Conservation (phyloP, 2,888 invertebrate species). For the Cheilosia scutellata region DNA sequence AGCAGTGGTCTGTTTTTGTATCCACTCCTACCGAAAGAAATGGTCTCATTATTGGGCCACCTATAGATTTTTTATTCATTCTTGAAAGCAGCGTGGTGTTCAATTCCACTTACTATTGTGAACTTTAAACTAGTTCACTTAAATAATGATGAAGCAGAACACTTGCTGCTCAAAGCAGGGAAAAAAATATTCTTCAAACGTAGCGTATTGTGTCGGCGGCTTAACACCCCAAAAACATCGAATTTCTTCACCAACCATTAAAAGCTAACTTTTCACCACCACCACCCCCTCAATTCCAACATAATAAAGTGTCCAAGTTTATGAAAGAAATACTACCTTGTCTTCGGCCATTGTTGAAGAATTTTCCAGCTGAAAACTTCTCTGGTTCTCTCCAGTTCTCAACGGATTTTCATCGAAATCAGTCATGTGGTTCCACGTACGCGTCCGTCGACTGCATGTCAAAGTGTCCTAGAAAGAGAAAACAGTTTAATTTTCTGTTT, state of each 20-base stretch:
- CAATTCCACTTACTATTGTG: too few species aligned
- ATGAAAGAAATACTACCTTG: conserved; percentile 58
- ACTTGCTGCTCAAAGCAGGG: too few species aligned
- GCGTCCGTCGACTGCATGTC: conserved; percentile 59
- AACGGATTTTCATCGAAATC: conserved; percentile 53
- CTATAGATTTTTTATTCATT: too few species aligned
- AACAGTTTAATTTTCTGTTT: background rate
- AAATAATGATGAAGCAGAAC: too few species aligned
- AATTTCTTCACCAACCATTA: conserved; percentile 3
- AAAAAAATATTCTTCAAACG: background rate
- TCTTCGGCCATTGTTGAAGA: conserved; percentile 37
- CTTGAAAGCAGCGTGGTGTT: too few species aligned
- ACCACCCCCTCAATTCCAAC: background rate
- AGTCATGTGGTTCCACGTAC: conserved; percentile 62
- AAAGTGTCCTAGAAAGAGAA: conserved; percentile 66
- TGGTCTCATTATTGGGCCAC: too few species aligned
- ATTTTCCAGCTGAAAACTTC: conserved; percentile 16
- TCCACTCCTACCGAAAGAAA: too few species aligned
- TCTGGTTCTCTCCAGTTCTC: conserved; percentile 49
- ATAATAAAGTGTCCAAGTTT: conserved; percentile 23
- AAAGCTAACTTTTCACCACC: conserved; percentile 28
- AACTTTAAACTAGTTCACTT: too few species aligned
- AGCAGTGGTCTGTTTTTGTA: too few species aligned
- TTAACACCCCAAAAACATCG: conserved; percentile 49
- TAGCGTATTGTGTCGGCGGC: background rate